These are phyloP conservation scores for Neopipo cinnamomea DNA, from an alignment of 2,113 vertebrate genomes.

Conservation along the genomic window DNA sequence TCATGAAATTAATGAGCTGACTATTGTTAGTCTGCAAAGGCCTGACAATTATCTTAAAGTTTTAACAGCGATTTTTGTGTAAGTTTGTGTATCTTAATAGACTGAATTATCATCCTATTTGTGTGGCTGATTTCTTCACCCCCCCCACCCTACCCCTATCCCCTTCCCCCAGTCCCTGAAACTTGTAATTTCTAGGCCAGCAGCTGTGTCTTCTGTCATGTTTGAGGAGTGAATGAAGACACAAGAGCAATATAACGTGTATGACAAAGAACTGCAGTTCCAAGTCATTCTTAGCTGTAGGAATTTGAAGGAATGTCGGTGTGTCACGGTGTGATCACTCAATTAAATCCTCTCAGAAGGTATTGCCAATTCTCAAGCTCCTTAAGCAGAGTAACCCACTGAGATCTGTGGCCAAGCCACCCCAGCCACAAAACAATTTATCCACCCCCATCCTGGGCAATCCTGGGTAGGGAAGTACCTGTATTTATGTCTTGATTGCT, in stretches of 20 bases:
- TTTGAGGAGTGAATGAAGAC: constrained; percentile 11
- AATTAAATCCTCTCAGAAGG: constrained; percentile 1
- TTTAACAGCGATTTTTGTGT: not conserved
- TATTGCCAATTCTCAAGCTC: not conserved
- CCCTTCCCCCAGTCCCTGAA: not conserved
- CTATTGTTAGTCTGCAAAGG: not conserved
- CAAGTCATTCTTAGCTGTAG: not conserved
- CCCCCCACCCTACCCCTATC: not conserved
- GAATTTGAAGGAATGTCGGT: not conserved
- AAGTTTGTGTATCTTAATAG: not conserved
- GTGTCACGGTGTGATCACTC: not conserved
- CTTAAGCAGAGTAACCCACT: not conserved
- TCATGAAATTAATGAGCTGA: not conserved
- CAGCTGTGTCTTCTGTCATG: not conserved
- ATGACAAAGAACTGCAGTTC: not conserved
- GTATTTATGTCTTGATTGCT: not conserved
- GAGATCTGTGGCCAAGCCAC: not conserved
- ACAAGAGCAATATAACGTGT: not conserved
- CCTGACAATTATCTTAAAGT: not conserved
- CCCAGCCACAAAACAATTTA: not conserved
- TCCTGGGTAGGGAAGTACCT: not conserved
- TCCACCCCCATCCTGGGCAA: not conserved
- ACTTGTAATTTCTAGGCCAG: not conserved
- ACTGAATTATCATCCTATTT: not conserved
- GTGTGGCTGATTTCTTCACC: not conserved